Base-by-base conservation (phyloP, 2,797 vertebrate genomes). In the Epinephelus malabaricus region DNA sequence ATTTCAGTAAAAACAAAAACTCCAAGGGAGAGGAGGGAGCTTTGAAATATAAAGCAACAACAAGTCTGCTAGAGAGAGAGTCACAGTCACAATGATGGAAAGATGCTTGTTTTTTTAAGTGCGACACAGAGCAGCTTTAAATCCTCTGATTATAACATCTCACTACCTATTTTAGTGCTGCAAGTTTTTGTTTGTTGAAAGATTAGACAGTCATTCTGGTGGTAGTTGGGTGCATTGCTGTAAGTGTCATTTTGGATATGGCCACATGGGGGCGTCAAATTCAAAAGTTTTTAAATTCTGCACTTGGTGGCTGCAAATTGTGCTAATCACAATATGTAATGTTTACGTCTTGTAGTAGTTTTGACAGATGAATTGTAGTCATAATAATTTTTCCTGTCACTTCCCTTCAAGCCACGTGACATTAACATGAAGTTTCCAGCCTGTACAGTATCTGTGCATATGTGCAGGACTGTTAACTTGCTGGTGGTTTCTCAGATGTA, bases 1-100 rank as follows among this genome's bases (percentile, higher is more conserved):
- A 34, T 56, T 84, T 81, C 15, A 21, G 55, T 71, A 65, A 78
- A 82, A 80, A 82, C 59, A 80, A 78, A 86, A 83, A 74, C 53
- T 59, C 40, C 11, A 63, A 61, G 43, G 51, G 47, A 54, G 64
- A 54, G 30, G 65, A 27, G 43, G 19, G 6, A 62, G n/a, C 58
- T 14, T 67, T 69, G 11, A 74, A 34, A 3, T 62, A 3, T 59
- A 34, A 71, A 73, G 23, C 13, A 38, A 27, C 4, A 63, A 55
- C 40, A 61, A 46, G 23, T 55, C 25, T 64, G 34, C 21, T 5
- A 2, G 8, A 21, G 34, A 30, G 34, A 30, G 19, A 51, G 43
- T 10, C 40, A 25, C 47, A 27, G 47, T 65, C 6, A 34, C 3
- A 6, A 18, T 15, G 7, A 5, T 56, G 43, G 55, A 30, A 21